A percentile compares a stretch with the other conserved stretches of the same genome.
phyloP scores from a whole-genome alignment of 2,888 invertebrate species.

The Neoscelio sp. region DNA sequence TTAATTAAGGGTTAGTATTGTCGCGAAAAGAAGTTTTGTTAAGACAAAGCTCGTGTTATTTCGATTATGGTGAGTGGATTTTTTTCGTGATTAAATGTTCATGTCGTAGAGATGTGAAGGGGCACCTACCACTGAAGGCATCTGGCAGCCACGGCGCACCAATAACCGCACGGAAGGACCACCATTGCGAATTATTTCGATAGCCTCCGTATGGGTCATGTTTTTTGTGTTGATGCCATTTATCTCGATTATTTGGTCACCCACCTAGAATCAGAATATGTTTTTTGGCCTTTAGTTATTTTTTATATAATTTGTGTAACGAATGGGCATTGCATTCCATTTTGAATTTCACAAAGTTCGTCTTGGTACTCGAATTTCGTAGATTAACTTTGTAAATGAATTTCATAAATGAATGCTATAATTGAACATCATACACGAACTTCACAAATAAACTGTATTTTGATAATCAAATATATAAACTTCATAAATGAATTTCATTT shows the following conservation, averaged over 20 bases:
- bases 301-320: background rate
- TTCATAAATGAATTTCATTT: no score
- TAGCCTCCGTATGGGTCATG: constrained; percentile 90
- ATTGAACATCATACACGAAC: no score
- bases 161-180: constrained; percentile 86
- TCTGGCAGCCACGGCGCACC: constrained; percentile 83
- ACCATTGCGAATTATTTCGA: constrained; percentile 88
- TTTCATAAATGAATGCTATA: no score
- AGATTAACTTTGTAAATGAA: no score
- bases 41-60: constrained; percentile 72
- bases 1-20: constrained; percentile 74
- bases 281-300: constrained; percentile 1
- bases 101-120: constrained; percentile 83
- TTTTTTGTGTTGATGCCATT: constrained; percentile 88
- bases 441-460: no score
- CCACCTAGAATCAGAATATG: constrained; percentile 83
- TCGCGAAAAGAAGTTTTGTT: constrained; percentile 70
- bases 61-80: constrained; percentile 64
- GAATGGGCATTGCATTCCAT: background rate
- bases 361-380: no score
- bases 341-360: no score
- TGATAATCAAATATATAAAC: no score
- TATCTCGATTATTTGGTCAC: constrained; percentile 89
- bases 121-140: constrained; percentile 83
- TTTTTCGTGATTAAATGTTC: constrained; percentile 79